Percentiles rank a stretch among this genome's conserved stretches.
Evolutionary conservation across 2,113 vertebrate genomes (phyloP).

Genomic region (Cervus canadensis): DNA sequence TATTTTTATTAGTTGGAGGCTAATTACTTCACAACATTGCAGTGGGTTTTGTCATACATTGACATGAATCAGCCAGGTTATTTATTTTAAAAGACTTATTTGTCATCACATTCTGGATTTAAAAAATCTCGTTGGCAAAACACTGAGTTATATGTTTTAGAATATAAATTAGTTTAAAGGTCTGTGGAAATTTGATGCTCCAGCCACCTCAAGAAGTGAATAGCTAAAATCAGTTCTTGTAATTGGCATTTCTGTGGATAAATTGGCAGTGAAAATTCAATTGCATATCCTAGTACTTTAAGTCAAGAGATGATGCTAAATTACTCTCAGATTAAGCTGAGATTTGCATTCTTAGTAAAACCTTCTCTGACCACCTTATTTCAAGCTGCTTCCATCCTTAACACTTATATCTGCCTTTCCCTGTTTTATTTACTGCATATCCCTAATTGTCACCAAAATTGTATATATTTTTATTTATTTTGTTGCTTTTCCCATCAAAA

Average conservation of each 20-base stretch:
- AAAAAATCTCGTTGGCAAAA: not conserved
- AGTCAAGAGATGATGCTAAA: not conserved
- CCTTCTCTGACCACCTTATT: not conserved
- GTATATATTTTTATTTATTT: not conserved
- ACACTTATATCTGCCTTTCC: not conserved
- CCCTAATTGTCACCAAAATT: not conserved
- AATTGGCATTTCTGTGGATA: not conserved
- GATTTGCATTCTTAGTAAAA: not conserved
- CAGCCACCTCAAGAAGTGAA: not conserved
- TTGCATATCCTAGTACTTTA: not conserved
- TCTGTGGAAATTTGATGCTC: not conserved
- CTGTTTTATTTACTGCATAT: not conserved
- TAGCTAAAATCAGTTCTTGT: not conserved
- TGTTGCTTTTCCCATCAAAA: not conserved
- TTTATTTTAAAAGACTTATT: slow-evolving; percentile 21
- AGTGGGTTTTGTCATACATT: too few relatives aligned
- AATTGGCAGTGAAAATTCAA: not conserved
- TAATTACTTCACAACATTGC: too few relatives aligned
- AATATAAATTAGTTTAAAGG: not conserved
- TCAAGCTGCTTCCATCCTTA: not conserved
- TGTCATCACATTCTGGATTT: not conserved
- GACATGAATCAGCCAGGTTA: not conserved
- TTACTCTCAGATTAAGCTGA: not conserved
- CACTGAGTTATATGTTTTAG: not conserved
- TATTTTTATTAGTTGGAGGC: too few relatives aligned